Conservation (phyloP, 2,888 invertebrate genomes). For the Parnassius smintheus region DNA sequence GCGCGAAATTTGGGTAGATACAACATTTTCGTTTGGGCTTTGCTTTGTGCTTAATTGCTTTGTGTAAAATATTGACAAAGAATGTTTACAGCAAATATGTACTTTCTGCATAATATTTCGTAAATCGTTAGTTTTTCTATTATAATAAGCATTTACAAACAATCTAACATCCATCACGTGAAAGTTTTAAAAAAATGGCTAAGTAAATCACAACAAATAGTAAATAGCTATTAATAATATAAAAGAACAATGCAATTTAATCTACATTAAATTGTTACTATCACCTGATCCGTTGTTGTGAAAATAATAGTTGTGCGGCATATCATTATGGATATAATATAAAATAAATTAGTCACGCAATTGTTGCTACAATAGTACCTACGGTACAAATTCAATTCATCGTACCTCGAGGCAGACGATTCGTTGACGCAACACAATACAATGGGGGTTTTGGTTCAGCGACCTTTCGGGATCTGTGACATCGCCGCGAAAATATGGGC, state of each 20-base stretch:
- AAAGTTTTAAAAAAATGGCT: no score
- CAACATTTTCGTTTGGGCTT: no score
- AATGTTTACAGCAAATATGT: no score
- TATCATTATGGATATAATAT: slow-evolving; percentile 46
- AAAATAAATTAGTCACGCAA: slow-evolving; percentile 62
- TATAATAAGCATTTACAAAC: no score
- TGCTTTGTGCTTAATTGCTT: no score
- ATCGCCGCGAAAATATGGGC: slow-evolving; percentile 74
- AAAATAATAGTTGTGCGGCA: slow-evolving; percentile 45
- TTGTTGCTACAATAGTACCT: slow-evolving; percentile 60
- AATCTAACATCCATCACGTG: no score
- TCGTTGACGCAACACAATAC: slow-evolving; percentile 75
- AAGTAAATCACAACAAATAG: no score
- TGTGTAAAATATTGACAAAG: no score
- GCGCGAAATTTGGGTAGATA: no score
- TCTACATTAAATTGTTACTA: slow-evolving; percentile 16
- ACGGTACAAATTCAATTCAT: slow-evolving; percentile 70
- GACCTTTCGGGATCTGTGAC: slow-evolving; percentile 77
- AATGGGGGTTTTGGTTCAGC: slow-evolving; percentile 74
- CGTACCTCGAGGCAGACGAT: slow-evolving; percentile 69
- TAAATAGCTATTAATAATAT: no score
- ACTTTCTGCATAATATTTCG: no score
- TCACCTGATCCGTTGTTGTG: slow-evolving; percentile 37
- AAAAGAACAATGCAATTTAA: slow-evolving; percentile 21
- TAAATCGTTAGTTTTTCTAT: no score